phyloP scores from a whole-genome alignment of 2,797 vertebrate species.

The Lateolabrax maculatus region DNA sequence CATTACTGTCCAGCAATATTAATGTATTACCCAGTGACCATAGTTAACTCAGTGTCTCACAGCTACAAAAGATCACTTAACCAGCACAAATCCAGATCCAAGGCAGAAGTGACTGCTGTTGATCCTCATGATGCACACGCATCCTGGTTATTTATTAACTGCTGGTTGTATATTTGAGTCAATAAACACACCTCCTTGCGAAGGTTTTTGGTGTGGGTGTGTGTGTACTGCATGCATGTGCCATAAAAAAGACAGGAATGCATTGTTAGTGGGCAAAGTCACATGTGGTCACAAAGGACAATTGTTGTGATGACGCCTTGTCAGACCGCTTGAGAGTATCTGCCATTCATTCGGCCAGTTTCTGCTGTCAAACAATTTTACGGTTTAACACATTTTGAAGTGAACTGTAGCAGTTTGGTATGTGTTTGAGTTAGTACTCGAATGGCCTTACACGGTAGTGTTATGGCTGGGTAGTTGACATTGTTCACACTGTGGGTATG shows the following conservation, averaged over 20 bases:
- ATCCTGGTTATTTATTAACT: slow-evolving; percentile 70
- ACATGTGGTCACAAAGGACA: slow-evolving; percentile 35
- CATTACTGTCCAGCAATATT: not conserved
- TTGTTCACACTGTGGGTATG: slow-evolving; percentile 28
- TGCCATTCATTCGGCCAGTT: slow-evolving; percentile 7
- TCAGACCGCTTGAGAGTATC: slow-evolving; percentile 1
- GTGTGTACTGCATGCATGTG: slow-evolving; percentile 14
- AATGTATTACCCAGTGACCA: not conserved
- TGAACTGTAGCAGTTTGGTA: not conserved
- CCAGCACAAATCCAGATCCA: not conserved
- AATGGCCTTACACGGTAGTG: slow-evolving; percentile 39
- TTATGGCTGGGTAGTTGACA: not conserved
- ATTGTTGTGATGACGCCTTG: slow-evolving; percentile 39
- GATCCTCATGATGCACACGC: not conserved
- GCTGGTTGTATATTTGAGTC: slow-evolving; percentile 32
- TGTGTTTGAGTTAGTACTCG: not conserved
- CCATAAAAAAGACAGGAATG: slow-evolving; percentile 44
- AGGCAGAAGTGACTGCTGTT: not conserved
- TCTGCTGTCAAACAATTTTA: slow-evolving; percentile 30
- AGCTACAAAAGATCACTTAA: slow-evolving; percentile 9
- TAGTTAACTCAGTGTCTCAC: not conserved
- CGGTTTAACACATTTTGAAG: not conserved
- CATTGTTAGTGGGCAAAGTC: slow-evolving; percentile 36
- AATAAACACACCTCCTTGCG: slow-evolving; percentile 51
- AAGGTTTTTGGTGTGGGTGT: slow-evolving; percentile 1